Percentiles rank a stretch among this genome's conserved stretches.
phyloP scores from a whole-genome alignment of 2,113 vertebrate species.

The Phrynosoma platyrhinos region DNA sequence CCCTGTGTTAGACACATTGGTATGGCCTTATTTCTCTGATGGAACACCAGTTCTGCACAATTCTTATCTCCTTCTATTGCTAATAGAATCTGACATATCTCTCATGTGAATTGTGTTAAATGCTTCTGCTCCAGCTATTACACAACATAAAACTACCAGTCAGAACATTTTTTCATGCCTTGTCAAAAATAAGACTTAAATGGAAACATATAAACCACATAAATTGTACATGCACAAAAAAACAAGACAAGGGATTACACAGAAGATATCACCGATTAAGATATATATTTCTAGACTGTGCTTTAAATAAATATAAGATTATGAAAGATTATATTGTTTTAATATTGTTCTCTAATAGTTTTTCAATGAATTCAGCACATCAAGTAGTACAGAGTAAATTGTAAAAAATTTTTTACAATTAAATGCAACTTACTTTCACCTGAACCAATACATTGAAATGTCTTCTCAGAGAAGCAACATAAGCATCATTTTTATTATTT shows the following conservation, averaged over 20 bases:
- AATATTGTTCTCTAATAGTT: slow-evolving; percentile 47
- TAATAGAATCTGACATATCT: background rate
- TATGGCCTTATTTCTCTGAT: background rate
- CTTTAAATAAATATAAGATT: slow-evolving; percentile 60
- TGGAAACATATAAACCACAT: slow-evolving; percentile 27
- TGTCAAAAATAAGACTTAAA: background rate
- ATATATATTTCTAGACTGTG: background rate
- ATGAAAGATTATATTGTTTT: slow-evolving; percentile 52
- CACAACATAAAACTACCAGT: background rate
- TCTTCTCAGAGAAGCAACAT: slow-evolving; percentile 69
- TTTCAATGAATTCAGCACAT: slow-evolving; percentile 50
- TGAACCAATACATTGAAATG: slow-evolving; percentile 63
- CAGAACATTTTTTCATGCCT: background rate
- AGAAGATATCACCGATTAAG: slow-evolving; percentile 38
- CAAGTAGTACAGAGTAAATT: slow-evolving; percentile 66
- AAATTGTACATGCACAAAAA: slow-evolving; percentile 12
- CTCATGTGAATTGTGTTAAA: background rate
- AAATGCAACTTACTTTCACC: slow-evolving; percentile 53
- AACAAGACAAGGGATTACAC: background rate
- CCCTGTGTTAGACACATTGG: background rate
- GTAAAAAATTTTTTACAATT: slow-evolving; percentile 68
- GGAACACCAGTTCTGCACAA: background rate
- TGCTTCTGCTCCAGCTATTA: background rate
- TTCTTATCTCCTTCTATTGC: background rate
- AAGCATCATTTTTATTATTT: slow-evolving; percentile 68